Percentiles rank a stretch among this genome's conserved stretches.
These are phyloP conservation scores for Criorhina ranunculi DNA, from an alignment of 2,888 invertebrate species.

Conservation along the genomic window DNA sequence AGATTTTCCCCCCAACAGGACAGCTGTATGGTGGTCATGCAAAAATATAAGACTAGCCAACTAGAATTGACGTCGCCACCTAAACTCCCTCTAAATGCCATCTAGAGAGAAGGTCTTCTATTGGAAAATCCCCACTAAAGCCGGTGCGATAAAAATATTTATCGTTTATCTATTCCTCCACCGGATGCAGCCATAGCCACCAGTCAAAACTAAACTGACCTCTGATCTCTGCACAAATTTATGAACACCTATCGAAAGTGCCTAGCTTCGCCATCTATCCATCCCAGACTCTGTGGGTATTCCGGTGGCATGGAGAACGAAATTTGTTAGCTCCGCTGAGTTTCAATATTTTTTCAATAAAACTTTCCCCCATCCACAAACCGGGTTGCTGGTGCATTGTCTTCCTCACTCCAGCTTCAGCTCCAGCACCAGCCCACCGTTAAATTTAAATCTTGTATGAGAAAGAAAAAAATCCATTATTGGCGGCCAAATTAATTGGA, in stretches of 20 bases:
- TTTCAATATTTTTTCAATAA: slow-evolving; percentile 52
- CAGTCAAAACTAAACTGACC: slow-evolving; percentile 48
- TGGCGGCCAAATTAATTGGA: slow-evolving; percentile 68
- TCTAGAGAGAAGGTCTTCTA: slow-evolving; percentile 13
- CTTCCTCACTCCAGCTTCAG: slow-evolving; percentile 25
- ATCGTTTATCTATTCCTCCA: slow-evolving; percentile 47
- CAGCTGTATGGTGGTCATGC: too few species aligned
- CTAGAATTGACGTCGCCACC: background rate
- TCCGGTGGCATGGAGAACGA: slow-evolving; percentile 61
- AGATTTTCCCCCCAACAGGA: too few species aligned
- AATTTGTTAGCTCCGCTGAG: slow-evolving; percentile 49
- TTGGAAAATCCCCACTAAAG: slow-evolving; percentile 43
- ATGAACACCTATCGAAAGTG: slow-evolving; percentile 51
- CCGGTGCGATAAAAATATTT: slow-evolving; percentile 50
- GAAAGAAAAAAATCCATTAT: slow-evolving; percentile 39
- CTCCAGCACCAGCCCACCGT: too few species aligned
- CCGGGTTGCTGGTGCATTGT: background rate
- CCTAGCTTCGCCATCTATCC: slow-evolving; percentile 1
- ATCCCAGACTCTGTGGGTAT: slow-evolving; percentile 39
- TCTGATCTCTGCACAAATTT: slow-evolving; percentile 62
- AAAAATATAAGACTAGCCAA: background rate
- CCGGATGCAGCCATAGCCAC: slow-evolving; percentile 32
- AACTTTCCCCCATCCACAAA: slow-evolving; percentile 56
- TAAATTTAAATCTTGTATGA: slow-evolving; percentile 13
- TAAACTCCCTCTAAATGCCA: slow-evolving; percentile 4